Evolutionary conservation across 2,113 vertebrate genomes (phyloP).

Genomic region (Oryctolagus cuniculus): mOryCun1.1 NC_091433.1:159905501-159906000

Average conservation of each 20-base stretch:
- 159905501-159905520: neutral
- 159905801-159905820: constrained; percentile 24
- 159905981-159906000: constrained; percentile 12
- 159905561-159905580: neutral
- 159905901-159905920: constrained; percentile 60
- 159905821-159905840: constrained; percentile 70
- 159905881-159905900: constrained; percentile 67
- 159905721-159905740: constrained; percentile 93
- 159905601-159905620: constrained; percentile 96
- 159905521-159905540: neutral
- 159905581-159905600: constrained; percentile 83
- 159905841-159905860: constrained; percentile 63
- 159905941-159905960: constrained; percentile 21
- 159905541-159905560: neutral
- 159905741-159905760: constrained; percentile 89
- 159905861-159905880: neutral
- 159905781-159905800: constrained; percentile 26
- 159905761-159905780: constrained; percentile 58
- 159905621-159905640: constrained; percentile 98
- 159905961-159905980: constrained; percentile 33
- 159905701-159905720: constrained; percentile 91
- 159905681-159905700: constrained; percentile 93
- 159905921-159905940: constrained; percentile 43
- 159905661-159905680: constrained; percentile 94
- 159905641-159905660: constrained; percentile 93